Base-by-base conservation (phyloP, 2,797 vertebrate species). In the Erethizon dorsatum region DNA sequence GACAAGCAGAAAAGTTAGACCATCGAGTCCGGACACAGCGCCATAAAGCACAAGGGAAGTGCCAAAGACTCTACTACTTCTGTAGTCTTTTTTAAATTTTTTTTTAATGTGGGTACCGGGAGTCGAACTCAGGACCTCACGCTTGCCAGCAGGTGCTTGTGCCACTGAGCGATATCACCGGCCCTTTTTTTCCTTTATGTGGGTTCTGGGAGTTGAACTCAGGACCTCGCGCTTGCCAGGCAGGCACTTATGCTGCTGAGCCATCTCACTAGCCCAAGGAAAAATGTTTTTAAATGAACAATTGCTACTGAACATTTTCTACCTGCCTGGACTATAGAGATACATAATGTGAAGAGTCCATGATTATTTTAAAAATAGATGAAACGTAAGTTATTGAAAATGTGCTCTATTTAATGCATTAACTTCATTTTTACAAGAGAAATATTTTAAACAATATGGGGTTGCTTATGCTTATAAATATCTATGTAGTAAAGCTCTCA, bases 221-320 rank as follows among this genome's bases (percentile, higher is more conserved):
- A 41, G 37, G 37, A 41, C 37, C 37, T 41, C 37, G 37, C 37
- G 37, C 37, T 41, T 41, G 37, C 37, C 37, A 41, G 37, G 37
- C 37, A 41, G 37, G 37, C 2, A 2, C 37, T 41, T 41, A 41
- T 41, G 37, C 37, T 41, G 37, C 37, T 41, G 37, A 41, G 37
- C 37, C 37, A 41, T 41, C 37, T 41, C 37, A 41, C 37, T 2
- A 41, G 37, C 37, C 37, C 37, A 41, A 41, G 37, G 37, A 41
- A 87, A 90, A 97, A 96, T 94, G n/a, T 69, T 96, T 89, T 83
- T 87, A 96, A 96, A 95, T 79, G 24, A 97, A 94, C 24, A 90
- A 65, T 91, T 79, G 67, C 50, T 92, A 54, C 45, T 83, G 10
- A 80, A 87, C 96, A 79, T 14, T 91, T 96, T 93, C 77, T 93